Conservation (phyloP, 1,140 invertebrate genomes). For the Drosophila elegans region DNA sequence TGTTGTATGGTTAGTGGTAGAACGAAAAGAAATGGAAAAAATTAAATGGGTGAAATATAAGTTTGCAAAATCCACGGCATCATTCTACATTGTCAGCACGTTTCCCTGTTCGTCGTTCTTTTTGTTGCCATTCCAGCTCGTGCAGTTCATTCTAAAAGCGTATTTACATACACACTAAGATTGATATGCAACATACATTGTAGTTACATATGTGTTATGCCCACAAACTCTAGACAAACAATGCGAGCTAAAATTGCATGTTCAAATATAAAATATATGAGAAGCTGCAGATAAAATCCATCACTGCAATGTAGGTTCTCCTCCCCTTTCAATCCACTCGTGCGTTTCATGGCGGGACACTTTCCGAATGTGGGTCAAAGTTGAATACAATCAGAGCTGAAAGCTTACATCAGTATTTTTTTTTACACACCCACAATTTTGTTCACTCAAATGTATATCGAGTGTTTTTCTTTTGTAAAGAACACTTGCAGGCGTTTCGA, state of each 20-base stretch:
- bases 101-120: constrained; percentile 25
- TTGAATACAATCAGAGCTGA: constrained; percentile 42
- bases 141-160: constrained; percentile 34
- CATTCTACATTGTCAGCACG: constrained; percentile 41
- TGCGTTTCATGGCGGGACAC: constrained; percentile 22
- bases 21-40: constrained; percentile 19
- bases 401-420: constrained; percentile 13
- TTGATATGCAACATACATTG: constrained; percentile 24
- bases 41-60: constrained; percentile 7
- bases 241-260: constrained; percentile 52
- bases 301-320: not conserved
- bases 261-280: constrained; percentile 29
- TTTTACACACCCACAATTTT: constrained; percentile 16
- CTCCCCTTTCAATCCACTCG: constrained; percentile 6
- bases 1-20: no score
- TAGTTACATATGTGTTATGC: constrained; percentile 15
- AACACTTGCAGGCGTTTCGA: constrained; percentile 3
- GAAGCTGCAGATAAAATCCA: constrained; percentile 13
- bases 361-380: constrained; percentile 47
- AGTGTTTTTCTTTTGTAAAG: not conserved
- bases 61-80: constrained; percentile 18
- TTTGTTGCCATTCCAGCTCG: constrained; percentile 31
- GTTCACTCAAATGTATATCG: constrained; percentile 9
- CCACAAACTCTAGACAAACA: constrained; percentile 47
- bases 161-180: constrained; percentile 33